Evolutionary conservation across 2,888 invertebrate species (phyloP).

Genomic region (Tipula lateralis): DNA sequence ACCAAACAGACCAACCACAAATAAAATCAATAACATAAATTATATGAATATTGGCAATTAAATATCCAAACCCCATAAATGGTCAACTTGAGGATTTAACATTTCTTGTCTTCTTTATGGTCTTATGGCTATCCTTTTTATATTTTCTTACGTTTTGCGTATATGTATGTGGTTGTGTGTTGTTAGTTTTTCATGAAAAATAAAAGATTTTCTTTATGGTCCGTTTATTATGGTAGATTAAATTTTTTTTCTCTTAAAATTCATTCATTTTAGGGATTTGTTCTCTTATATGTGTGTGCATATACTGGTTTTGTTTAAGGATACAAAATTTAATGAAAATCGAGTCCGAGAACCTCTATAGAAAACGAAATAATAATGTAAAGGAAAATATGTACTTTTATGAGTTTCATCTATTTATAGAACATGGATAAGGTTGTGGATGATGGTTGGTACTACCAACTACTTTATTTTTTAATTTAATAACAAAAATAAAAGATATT

Average conservation of each 20-base stretch:
- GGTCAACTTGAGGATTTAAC: conserved; percentile 11
- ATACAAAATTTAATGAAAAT: not conserved
- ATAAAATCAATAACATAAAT: not conserved
- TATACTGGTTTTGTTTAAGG: not conserved
- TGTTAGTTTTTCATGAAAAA: not conserved
- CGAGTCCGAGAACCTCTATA: not conserved
- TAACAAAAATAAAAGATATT: not conserved
- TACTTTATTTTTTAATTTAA: not conserved
- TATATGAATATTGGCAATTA: conserved; percentile 15
- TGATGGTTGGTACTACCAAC: not conserved
- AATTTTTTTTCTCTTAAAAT: not conserved
- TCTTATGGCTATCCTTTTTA: not conserved
- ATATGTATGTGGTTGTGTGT: not conserved
- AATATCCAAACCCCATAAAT: conserved; percentile 6
- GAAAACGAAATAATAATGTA: not conserved
- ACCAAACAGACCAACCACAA: not conserved
- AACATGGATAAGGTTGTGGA: not conserved
- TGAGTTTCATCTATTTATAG: not conserved
- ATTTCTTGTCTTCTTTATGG: not conserved
- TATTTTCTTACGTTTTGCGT: not conserved
- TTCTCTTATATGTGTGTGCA: not conserved
- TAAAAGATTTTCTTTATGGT: not conserved
- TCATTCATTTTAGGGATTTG: not conserved
- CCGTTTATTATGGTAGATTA: conserved; percentile 1
- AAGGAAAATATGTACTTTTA: not conserved